Base-by-base conservation (phyloP, 2,797 vertebrate species). In the Hylomyscus alleni region DNA sequence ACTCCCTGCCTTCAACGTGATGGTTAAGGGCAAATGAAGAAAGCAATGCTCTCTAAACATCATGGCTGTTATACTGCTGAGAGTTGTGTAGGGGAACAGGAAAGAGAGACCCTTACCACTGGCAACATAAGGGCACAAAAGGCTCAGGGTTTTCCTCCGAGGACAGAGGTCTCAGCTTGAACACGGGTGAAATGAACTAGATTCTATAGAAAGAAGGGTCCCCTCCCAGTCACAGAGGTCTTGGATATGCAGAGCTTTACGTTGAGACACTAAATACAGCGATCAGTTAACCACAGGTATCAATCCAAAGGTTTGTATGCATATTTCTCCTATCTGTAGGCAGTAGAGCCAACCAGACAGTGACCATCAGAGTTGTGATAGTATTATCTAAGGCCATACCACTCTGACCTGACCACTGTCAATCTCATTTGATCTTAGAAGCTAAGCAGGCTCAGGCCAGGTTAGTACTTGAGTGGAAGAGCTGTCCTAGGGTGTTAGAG, bases 41-140 rank as follows among this genome's bases (percentile, higher is more conserved):
- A 95, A 93, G 82, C 8, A 80, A 62, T 78, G 60, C 11, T 47
- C n/a, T 78, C 52, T 52, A 75, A 88, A 89, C 52, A 62, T 76
- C 47, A 73, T 73, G 7, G 13, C 94, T n/a, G n/a, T n/a, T 94
- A 20, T 78, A 50, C 34, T 89, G 24, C 69, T 80, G 10, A 76
- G 40, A 86, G 83, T 50, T 44, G 14, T 14, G 17, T 14, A 62
- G 77, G 80, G 72, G 37, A 90, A 86, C 19, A 31, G 9, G 34
- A 44, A 85, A 37, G n/a, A 87, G 7, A 13, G 29, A 69, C 24
- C 14, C 65, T 80, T 82, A 87, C 40, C 9, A 14, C 37, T 91
- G 29, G 2, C 4, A 87, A 1, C 1, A 62, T 4, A 47, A 82
- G 52, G 12, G 54, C 5, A 40, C 26, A 54, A 19, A 29, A 81